Evolutionary conservation across 2,888 invertebrate species (phyloP).

Genomic region (Hedychridium roseum): DNA sequence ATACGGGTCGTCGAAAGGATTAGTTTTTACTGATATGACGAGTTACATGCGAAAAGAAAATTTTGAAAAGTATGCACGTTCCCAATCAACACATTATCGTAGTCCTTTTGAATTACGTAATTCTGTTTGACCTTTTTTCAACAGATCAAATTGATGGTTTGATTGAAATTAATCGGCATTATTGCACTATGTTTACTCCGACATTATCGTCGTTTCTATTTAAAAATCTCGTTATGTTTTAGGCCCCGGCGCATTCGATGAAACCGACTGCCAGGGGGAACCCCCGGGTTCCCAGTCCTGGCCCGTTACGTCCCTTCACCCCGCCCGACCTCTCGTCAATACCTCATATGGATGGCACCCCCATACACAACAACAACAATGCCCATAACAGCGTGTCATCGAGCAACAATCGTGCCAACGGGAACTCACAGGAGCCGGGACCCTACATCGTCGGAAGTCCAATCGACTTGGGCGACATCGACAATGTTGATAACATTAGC

Average conservation of each 20-base stretch:
- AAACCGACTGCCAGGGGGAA: conserved; percentile 56
- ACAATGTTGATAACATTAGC: conserved; percentile 59
- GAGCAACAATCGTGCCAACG: conserved; percentile 11
- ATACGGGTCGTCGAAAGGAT: too few species aligned
- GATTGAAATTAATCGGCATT: too few species aligned
- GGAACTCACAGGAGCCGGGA: conserved; percentile 32
- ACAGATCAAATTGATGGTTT: too few species aligned
- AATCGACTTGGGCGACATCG: conserved; percentile 58
- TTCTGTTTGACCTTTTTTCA: too few species aligned
- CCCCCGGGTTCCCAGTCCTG: conserved; percentile 48
- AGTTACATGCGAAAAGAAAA: too few species aligned
- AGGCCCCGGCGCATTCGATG: conserved; percentile 60
- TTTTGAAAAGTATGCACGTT: too few species aligned
- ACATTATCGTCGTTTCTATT: too few species aligned
- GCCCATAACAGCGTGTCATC: conserved; percentile 31
- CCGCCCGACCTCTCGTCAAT: conserved; percentile 60
- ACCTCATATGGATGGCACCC: conserved; percentile 61
- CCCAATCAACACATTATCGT: too few species aligned
- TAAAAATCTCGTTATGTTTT: conserved; percentile 20
- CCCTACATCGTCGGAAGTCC: conserved; percentile 61
- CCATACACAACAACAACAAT: conserved; percentile 41
- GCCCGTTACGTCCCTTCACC: conserved; percentile 53
- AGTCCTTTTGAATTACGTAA: too few species aligned
- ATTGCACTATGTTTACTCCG: too few species aligned
- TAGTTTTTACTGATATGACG: too few species aligned